These are phyloP conservation scores for Allolobophora icterica DNA, from an alignment of 2,888 invertebrate genomes.

Conservation along the genomic window DNA sequence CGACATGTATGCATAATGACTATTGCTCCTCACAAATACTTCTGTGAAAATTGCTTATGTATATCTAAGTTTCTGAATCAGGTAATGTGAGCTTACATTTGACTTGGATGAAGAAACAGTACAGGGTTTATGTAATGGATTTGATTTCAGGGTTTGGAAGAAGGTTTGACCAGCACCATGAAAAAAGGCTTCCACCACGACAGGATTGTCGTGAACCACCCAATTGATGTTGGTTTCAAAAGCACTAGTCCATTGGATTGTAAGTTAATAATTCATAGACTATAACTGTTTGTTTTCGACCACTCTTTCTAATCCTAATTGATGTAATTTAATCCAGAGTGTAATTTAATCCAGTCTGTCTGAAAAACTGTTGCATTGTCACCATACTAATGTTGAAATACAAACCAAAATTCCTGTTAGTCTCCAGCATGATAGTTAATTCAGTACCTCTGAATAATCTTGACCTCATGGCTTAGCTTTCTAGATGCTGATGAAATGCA, in stretches of 20 bases:
- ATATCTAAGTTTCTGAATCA: background rate
- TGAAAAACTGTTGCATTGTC: background rate
- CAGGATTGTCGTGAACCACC: slow-evolving; percentile 83
- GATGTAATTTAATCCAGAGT: background rate
- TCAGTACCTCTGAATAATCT: too few relatives aligned
- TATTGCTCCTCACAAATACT: too few relatives aligned
- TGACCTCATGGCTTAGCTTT: too few relatives aligned
- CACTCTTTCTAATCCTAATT: background rate
- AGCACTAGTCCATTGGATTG: slow-evolving; percentile 94
- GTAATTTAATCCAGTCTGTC: too few relatives aligned
- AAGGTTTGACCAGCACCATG: slow-evolving; percentile 85
- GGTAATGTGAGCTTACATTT: background rate
- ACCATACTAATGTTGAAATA: background rate
- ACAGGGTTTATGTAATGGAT: background rate
- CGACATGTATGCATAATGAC: too few relatives aligned
- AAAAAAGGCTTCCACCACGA: slow-evolving; percentile 72
- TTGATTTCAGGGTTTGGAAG: slow-evolving; percentile 74
- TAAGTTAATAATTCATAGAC: slow-evolving; percentile 70
- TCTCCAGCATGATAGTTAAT: too few relatives aligned
- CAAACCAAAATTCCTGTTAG: background rate
- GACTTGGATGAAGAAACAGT: background rate
- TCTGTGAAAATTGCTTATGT: too few relatives aligned
- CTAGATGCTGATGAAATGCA: background rate
- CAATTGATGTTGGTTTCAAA: slow-evolving; percentile 87
- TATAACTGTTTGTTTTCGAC: background rate